Base-by-base conservation (phyloP, 2,797 vertebrate genomes). In the Triplophysa bombifrons region DNA sequence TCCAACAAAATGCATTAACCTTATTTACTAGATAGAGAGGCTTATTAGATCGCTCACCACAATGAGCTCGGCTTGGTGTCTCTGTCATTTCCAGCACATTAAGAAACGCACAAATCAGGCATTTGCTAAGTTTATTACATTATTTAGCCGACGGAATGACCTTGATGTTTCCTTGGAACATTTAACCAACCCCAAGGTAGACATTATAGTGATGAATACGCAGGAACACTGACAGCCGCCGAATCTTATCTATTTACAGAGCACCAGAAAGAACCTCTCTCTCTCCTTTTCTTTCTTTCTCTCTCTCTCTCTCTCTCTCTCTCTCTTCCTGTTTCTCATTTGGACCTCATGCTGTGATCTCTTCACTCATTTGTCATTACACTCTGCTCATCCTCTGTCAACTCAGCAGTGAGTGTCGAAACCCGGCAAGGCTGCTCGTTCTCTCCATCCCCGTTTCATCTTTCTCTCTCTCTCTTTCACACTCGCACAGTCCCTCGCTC, bases 121-220 rank as follows among this genome's bases (percentile, higher is more conserved):
- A 70, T 90, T 91, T 88, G 84, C 84, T 81, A 84, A 90, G 90
- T 92, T 92, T 91, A 91, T 93, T 88, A 88, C 85, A 83, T 92
- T 91, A 92, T 91, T 90, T 82, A 90, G 86, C 89, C 84, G 84
- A 85, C 77, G 55, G 86, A 87, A 90, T 94, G 93, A 94, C 93
- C 93, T 94, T 94, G 92, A 90, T 91, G 90, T 93, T 93, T 91
- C 92, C 91, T 93, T 91, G 92, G 90, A 93, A 93, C 91, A 92
- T 93, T 94, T 93, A 93, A 93, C 91, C 88, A 92, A 93, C 90
- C 93, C 93, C 93, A 92, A 92, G 92, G 93, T 92, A 90, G 89
- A 92, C 85, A 93, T 94, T 93, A 94, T 88, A 84, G 86, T 93
- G 92, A 92, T 93, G 90, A 93, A 94, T 94, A 91, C 90, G 91